phyloP scores from a whole-genome alignment of 2,113 vertebrate genomes.

The Cranoglanis bouderius region DNA sequence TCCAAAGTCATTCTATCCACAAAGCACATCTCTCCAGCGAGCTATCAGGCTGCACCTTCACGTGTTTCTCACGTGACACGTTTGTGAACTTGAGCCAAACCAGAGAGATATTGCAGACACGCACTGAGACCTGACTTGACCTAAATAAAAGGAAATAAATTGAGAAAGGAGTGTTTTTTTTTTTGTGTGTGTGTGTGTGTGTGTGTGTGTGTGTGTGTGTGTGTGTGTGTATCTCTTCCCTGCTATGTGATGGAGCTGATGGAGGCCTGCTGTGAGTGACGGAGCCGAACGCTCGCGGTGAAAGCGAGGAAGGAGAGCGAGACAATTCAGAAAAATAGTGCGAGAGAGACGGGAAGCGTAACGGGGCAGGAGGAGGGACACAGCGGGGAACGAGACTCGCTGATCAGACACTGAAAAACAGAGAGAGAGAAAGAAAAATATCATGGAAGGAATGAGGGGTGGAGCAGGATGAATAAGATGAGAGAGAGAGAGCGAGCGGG shows the following conservation, averaged over 20 bases:
- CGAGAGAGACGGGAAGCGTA: not conserved
- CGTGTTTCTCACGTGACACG: not conserved
- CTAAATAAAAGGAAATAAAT: constrained; percentile 3
- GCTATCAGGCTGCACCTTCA: not conserved
- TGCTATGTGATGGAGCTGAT: constrained; percentile 13
- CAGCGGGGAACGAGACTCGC: not conserved
- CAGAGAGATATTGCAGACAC: not conserved
- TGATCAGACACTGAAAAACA: not conserved
- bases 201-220: constrained; percentile 6
- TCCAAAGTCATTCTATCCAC: not conserved
- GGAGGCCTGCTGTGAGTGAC: constrained; percentile 20
- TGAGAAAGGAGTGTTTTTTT: not conserved
- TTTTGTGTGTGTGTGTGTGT: not conserved
- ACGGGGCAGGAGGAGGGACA: constrained; percentile 9
- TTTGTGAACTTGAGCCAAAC: not conserved
- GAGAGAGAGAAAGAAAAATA: not conserved
- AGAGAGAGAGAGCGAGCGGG: not conserved
- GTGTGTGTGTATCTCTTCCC: not conserved
- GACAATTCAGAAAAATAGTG: not conserved
- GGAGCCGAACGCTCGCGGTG: constrained; percentile 3
- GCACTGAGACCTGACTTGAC: constrained; percentile 3
- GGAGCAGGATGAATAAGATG: not conserved
- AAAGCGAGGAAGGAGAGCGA: constrained; percentile 18
- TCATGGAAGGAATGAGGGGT: not conserved
- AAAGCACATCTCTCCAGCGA: not conserved